These are phyloP conservation scores for Morbakka virulenta DNA, from an alignment of 30 jellyfish, hydroid and myxozoan genomes.

Conservation along the genomic window DNA sequence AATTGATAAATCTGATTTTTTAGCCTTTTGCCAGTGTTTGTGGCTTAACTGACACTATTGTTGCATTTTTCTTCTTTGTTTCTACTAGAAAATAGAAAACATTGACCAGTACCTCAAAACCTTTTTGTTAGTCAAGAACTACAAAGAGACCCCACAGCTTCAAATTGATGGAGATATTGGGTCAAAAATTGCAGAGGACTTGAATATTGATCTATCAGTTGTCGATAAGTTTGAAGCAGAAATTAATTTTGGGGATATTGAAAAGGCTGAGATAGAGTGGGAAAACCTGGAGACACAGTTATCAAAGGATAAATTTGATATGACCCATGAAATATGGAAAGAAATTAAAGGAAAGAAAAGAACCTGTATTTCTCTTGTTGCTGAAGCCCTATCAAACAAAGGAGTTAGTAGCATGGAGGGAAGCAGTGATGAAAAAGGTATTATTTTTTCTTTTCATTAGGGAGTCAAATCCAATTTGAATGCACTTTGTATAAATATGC, in stretches of 20 bases:
- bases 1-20: too few relatives aligned
- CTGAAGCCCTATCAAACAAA: conserved; percentile 75
- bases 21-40: too few relatives aligned
- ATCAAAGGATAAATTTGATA: conserved; percentile 21
- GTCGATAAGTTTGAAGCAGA: conserved; percentile 56
- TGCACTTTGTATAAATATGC: too few relatives aligned
- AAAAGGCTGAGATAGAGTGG: conserved; percentile 84
- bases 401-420: conserved; percentile 47
- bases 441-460: too few relatives aligned
- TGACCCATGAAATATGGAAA: conserved; percentile 47
- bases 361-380: conserved; percentile 64
- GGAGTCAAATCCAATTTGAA: too few relatives aligned
- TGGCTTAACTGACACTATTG: too few relatives aligned
- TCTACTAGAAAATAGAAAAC: too few relatives aligned
- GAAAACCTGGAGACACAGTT: conserved; percentile 60
- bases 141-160: conserved; percentile 73
- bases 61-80: too few relatives aligned
- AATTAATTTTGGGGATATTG: conserved; percentile 70
- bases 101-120: too few relatives aligned
- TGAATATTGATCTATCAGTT: conserved; percentile 60
- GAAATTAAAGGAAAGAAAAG: conserved; percentile 54
- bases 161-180: conserved; percentile 87
- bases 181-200: conserved; percentile 82
- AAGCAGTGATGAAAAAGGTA: conserved; percentile 59
- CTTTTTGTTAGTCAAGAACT: conserved; percentile 54